A percentile compares a stretch with the other conserved stretches of the same genome.
Conservation (phyloP, 1,140 invertebrate genomes). For the Drosophila rufa region DNA sequence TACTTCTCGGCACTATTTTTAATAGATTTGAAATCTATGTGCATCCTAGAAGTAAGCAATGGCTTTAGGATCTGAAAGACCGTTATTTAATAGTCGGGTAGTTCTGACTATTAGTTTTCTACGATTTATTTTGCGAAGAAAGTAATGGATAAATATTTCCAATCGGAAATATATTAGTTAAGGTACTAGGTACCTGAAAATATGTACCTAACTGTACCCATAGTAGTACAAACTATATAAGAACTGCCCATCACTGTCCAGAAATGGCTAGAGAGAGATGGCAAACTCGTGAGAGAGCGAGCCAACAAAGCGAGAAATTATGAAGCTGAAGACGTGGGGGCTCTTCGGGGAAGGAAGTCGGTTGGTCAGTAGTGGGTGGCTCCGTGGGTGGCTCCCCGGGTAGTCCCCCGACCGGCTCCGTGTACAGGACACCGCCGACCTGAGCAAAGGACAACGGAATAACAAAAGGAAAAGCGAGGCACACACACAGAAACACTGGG, state of each 20-base stretch:
- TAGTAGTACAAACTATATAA: not conserved
- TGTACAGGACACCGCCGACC: conserved; percentile 64
- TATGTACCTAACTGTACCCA: not conserved
- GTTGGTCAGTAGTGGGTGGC: not conserved
- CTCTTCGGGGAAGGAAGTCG: conserved; percentile 2
- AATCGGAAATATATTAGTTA: no score
- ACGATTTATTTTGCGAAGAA: no score
- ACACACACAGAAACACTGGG: conserved; percentile 32
- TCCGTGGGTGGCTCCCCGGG: not conserved
- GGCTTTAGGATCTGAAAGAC: not conserved
- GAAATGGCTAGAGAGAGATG: conserved; percentile 11
- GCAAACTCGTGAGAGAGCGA: conserved; percentile 13
- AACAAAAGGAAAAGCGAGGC: conserved; percentile 37
- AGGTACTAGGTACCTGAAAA: no score
- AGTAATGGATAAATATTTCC: no score
- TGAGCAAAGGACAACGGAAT: conserved; percentile 50
- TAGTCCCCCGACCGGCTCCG: conserved; percentile 3
- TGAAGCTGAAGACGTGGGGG: conserved; percentile 64
- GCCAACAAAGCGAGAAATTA: conserved; percentile 57
- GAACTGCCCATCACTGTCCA: conserved; percentile 6
- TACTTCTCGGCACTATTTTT: not conserved
- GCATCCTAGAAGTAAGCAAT: not conserved
- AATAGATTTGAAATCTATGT: not conserved
- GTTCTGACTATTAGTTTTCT: not conserved
- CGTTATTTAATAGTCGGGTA: not conserved